Evolutionary conservation across 2,113 vertebrate genomes (phyloP), one percentile per base, ranked within the genome.

Genomic region (Entomyzon cyanotis): DNA sequence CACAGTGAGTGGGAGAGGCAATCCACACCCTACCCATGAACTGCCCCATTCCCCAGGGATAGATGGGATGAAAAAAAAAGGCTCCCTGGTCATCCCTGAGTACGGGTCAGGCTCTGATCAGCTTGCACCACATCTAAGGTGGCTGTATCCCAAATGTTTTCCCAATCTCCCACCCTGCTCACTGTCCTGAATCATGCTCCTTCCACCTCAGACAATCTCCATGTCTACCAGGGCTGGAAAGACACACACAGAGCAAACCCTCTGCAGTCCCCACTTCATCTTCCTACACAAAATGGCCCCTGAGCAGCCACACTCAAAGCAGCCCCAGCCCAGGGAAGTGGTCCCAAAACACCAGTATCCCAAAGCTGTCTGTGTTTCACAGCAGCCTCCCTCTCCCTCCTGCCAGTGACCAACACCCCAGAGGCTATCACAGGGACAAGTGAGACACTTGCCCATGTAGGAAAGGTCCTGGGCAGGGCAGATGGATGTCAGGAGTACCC

Each of bases 381-480:
- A 64, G 76, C 11, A 5, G n/a, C 70, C 30, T 69, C 59, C 25
- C 46, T 28, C 31, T 69, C 64, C 44, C 59, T 80, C 24, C 60
- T 56, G 52, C 20, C 1, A 0, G 15, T 28, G 42, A 71, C 3
- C 2, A 11, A 33, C 5, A 11, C 7, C 18, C 31, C 42, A 35
- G 15, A 44, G 25, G 24, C n/a, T 30, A 41, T 18, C 31, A 55
- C 27, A 59, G 39, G 42, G 41, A 65, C 4, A 1, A 71, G 39
- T 1, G 2, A 37, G 42, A n/a, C 25, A 2, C 0, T 0, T 31
- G 44, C 10, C 31, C 67, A 47, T 1, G 0, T 2, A 55, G 30
- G 9, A 27, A 74, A 85, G 35, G 37, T 49, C 41, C 59, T 53
- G 87, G 46, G 21, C 46, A n/a, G 41, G 10, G 10, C 62, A 58